phyloP scores from a whole-genome alignment of 2,888 invertebrate species.

The Rhagophthalmus giganteus region DNA sequence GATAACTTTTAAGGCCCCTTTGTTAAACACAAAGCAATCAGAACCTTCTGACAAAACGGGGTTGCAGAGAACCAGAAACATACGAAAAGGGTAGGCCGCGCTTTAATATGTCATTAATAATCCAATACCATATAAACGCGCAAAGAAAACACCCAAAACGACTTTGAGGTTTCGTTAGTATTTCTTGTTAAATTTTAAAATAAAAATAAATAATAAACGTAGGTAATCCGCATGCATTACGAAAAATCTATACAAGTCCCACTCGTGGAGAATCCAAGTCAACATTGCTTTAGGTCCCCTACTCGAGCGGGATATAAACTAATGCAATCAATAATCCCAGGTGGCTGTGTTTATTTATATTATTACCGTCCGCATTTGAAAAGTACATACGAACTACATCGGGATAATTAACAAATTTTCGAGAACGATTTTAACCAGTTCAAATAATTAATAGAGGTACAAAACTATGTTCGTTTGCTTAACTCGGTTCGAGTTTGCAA shows the following conservation, averaged over 20 bases:
- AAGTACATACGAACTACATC: not conserved
- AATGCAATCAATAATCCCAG: constrained; percentile 32
- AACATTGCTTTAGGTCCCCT: constrained; percentile 30
- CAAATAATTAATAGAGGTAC: constrained; percentile 18
- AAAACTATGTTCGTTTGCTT: constrained; percentile 17
- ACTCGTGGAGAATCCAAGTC: constrained; percentile 21
- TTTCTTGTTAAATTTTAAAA: too few relatives aligned
- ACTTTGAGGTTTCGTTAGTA: too few relatives aligned
- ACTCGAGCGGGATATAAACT: constrained; percentile 20
- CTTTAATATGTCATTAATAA: not conserved
- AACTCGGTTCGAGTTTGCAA: constrained; percentile 20
- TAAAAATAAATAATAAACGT: too few relatives aligned
- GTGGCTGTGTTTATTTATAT: constrained; percentile 31
- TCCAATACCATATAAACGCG: not conserved
- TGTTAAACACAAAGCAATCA: constrained; percentile 17
- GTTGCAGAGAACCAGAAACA: constrained; percentile 1
- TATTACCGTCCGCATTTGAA: constrained; percentile 14
- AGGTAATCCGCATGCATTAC: too few relatives aligned
- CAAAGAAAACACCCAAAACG: not conserved
- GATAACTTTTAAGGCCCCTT: constrained; percentile 10
- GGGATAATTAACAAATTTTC: not conserved
- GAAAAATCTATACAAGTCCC: not conserved
- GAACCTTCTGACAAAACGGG: constrained; percentile 9
- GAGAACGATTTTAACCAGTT: constrained; percentile 5
- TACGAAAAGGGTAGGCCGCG: not conserved